Conservation (phyloP, 2,888 invertebrate genomes). For the Drosophila atroscutellata region DNA sequence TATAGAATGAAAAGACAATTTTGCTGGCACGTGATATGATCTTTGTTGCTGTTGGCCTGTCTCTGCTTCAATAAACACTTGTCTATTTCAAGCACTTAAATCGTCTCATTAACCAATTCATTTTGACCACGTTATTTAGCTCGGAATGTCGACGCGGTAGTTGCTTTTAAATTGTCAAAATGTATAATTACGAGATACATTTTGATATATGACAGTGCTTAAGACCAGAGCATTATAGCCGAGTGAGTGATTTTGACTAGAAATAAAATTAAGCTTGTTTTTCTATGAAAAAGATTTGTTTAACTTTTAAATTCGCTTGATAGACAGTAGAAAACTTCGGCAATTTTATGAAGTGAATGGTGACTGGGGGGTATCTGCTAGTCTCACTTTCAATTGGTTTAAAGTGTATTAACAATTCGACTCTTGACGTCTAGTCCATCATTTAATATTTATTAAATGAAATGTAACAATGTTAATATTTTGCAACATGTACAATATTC, state of each 20-base stretch:
- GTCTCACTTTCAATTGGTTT: background rate
- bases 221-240: background rate
- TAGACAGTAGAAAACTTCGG: background rate
- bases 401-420: background rate
- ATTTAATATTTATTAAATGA: background rate
- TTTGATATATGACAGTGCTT: background rate
- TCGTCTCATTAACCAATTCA: constrained; percentile 38
- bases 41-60: background rate
- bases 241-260: background rate
- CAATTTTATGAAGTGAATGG: background rate
- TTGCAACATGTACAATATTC: constrained; percentile 24
- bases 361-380: background rate
- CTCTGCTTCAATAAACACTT: constrained; percentile 15
- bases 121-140: constrained; percentile 38
- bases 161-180: constrained; percentile 42
- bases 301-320: background rate
- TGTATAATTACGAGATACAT: constrained; percentile 12
- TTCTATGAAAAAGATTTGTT: background rate
- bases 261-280: background rate
- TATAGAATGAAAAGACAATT: constrained; percentile 9
- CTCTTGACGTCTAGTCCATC: background rate
- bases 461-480: background rate
- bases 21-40: constrained; percentile 48
- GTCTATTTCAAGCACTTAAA: constrained; percentile 38
- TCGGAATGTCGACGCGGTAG: constrained; percentile 13